Evolutionary conservation across 2,888 invertebrate genomes (phyloP), one percentile per base, ranked within the genome.

Genomic region (Schizotus pectinicornis): DNA sequence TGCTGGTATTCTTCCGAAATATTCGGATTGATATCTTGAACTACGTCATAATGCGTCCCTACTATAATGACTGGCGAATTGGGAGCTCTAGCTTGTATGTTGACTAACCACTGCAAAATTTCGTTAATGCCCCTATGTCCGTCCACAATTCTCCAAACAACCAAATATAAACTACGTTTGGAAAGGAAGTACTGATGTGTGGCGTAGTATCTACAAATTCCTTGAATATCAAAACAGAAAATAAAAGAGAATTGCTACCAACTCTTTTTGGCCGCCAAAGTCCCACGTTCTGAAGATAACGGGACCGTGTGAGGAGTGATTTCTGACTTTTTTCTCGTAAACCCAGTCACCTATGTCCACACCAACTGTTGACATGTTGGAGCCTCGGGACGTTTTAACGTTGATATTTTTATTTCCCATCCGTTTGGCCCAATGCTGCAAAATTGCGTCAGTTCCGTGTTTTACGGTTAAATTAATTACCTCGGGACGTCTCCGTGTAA

Each of bases 161-260:
- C 98, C 50, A 99, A 82, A 78, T 98, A 99, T 33, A 99, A 81
- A 63, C 97, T 95, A 8, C 98, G 85, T 59, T 95, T 93, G 0
- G 98, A 97, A 41, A 99, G 81, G 79, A 99, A 99, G 79, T 99
- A 99, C 77, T 98, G 98, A 83, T 98, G 98, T 0, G 98, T 98
- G 0, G 98, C 95, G 78, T 98, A 98, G 78, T 98, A 98, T 74
- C 88, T 88, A 58, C 36, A 48, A 67, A 52, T 32, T 37, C 9
- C 7, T 35, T 56, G 31, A 11, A 39, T 51, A 34, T 37, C 49
- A 52, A 52, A 42, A 33, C 9, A 49, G n/a, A 39, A 50, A 53
- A 34, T 30, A 39, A 46, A 34, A 7, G 1, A n/a, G n/a, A 9
- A 7, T 8, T 46, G 13, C 12, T 43, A 79, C 83, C 80, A 70